Evolutionary conservation across 2,113 vertebrate species (phyloP).

Genomic region (Passer domesticus): DNA sequence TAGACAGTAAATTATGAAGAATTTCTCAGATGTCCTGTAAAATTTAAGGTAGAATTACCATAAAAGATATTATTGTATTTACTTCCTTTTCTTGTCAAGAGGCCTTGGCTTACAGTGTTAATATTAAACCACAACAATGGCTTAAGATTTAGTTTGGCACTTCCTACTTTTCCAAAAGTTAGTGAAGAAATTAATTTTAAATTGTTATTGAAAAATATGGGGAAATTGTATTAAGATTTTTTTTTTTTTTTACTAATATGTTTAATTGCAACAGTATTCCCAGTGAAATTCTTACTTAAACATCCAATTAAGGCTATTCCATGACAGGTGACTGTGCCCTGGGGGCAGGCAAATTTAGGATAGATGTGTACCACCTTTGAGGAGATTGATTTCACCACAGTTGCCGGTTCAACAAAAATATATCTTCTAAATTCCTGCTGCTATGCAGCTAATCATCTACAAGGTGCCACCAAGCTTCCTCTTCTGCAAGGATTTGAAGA

Average conservation of each 20-base stretch:
- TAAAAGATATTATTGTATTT: background rate
- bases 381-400: background rate
- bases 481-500: background rate
- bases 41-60: background rate
- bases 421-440: background rate
- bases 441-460: background rate
- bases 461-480: background rate
- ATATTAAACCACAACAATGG: background rate
- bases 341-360: background rate
- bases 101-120: background rate
- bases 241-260: background rate
- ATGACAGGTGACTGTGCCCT: background rate
- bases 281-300: background rate
- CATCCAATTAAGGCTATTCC: background rate
- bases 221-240: background rate
- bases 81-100: background rate
- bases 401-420: background rate
- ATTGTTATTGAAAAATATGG: background rate
- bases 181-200: background rate
- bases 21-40: background rate
- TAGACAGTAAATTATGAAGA: background rate
- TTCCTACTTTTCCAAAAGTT: background rate
- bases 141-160: background rate
- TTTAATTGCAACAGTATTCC: background rate
- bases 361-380: background rate